phyloP scores from a whole-genome alignment of 2,888 invertebrate genomes.

The Ornithoptera alexandrae region DNA sequence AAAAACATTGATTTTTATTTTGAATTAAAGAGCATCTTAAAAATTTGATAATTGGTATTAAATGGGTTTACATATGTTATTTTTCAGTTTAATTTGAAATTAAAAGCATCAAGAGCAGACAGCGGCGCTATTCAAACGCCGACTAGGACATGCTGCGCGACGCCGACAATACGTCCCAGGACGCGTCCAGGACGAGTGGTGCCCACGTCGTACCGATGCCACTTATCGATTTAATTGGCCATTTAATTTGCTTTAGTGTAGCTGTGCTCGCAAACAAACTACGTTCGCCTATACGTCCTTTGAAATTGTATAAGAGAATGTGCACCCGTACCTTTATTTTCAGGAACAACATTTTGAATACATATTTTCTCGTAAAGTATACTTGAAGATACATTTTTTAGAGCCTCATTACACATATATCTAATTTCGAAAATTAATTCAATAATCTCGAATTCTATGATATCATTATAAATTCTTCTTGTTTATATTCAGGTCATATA shows the following conservation, averaged over 20 bases:
- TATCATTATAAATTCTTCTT: too few species aligned
- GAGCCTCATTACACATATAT: too few species aligned
- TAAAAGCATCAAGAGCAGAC: conserved; percentile 27
- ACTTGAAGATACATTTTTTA: too few species aligned
- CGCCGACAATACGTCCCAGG: conserved; percentile 62
- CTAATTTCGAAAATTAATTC: too few species aligned
- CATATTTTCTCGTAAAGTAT: too few species aligned
- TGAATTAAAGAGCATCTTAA: conserved; percentile 8
- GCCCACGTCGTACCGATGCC: conserved; percentile 37
- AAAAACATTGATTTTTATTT: conserved; percentile 10
- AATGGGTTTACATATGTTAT: background rate
- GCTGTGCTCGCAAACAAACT: conserved; percentile 2
- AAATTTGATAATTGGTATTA: background rate
- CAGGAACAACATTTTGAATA: too few species aligned
- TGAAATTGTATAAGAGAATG: too few species aligned
- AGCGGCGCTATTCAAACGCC: conserved; percentile 47
- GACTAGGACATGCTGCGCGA: conserved; percentile 52
- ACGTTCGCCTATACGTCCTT: conserved; percentile 4
- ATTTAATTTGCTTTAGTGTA: conserved; percentile 31
- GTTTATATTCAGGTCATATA: too few species aligned
- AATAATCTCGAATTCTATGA: too few species aligned
- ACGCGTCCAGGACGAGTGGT: conserved; percentile 41
- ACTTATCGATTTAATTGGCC: conserved; percentile 56
- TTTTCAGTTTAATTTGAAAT: conserved; percentile 32
- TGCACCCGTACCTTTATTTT: too few species aligned